Evolutionary conservation across 2,888 invertebrate genomes (phyloP), one percentile per base, ranked within the genome.

Genomic region (Melanostoma scalare): DNA sequence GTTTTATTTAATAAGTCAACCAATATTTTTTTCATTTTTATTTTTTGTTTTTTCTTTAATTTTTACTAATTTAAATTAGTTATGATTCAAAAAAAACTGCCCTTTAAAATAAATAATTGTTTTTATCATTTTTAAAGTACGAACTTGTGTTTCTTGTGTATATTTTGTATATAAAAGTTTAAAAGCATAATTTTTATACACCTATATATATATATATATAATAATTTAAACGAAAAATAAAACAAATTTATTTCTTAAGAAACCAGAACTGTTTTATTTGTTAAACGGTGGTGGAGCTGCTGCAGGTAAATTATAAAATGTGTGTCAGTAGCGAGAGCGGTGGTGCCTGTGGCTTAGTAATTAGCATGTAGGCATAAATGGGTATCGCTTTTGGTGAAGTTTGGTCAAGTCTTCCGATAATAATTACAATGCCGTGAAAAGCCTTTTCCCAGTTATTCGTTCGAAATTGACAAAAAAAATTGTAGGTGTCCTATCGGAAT

Each of bases 131-230:
- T 76, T 71, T 55, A 61, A 74, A 61, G 76, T 80, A 77, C 72
- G 60, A 20, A 1, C 75, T 79, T 80, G 65, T 79, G 78, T 82
- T 71, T 85, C 71, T 80, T 75, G 65, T 86, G 86, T 85, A 85
- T 76, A 85, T 85, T 77, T 61, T 72, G 73, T 86, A 80, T 81
- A 73, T 79, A 84, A 53, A 67, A 50, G 53, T 46, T 84, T 79
- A 60, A 38, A 77, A 81, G 63, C 63, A 55, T 69, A 63, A 69
- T 58, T 56, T 81, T 71, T 78, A 50, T 63, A 63, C 48, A 50
- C 31, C n/a, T 60, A 58, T 61, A 79, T 79, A 68, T 46, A 74
- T 67, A 38, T 84, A 84, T 61, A 79, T 79, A 68, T 46, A 74
- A 71, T 36, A 79, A 84, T 84, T 79, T 84, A 79, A 79, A 84